Conservation (phyloP, 1,140 invertebrate species). For the Globodera ellingtonae region DNA sequence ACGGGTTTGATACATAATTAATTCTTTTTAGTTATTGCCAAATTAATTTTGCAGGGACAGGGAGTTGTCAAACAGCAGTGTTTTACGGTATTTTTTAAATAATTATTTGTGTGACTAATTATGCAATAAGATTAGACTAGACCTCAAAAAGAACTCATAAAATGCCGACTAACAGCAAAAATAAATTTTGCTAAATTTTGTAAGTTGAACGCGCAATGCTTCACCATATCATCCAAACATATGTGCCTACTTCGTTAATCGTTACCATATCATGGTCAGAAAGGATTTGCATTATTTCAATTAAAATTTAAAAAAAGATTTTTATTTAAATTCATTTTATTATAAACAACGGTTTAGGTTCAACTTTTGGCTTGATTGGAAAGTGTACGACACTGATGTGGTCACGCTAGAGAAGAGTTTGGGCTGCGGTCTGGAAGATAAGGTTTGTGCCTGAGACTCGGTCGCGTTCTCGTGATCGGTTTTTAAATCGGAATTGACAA, state of each 20-base stretch:
- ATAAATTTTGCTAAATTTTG: neutral
- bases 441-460: too few species aligned
- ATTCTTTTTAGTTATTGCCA: constrained; percentile 13
- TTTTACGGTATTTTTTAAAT: constrained; percentile 44
- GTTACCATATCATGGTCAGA: constrained; percentile 62
- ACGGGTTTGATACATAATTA: constrained; percentile 47
- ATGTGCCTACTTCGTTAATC: constrained; percentile 62
- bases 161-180: neutral
- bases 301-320: neutral
- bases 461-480: too few species aligned
- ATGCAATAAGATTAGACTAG: too few species aligned
- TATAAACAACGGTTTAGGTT: constrained; percentile 35
- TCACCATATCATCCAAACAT: constrained; percentile 64
- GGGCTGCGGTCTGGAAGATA: too few species aligned
- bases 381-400: too few species aligned
- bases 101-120: too few species aligned
- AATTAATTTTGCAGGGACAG: constrained; percentile 45
- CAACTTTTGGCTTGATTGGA: constrained; percentile 67
- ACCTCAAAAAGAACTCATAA: too few species aligned
- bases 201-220: constrained; percentile 56
- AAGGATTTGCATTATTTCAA: too few species aligned
- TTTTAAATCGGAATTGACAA: too few species aligned
- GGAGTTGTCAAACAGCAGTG: constrained; percentile 62
- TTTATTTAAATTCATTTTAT: constrained; percentile 1
- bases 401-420: too few species aligned